A percentile compares a stretch with the other conserved stretches of the same genome.
Evolutionary conservation across 1,140 invertebrate species (phyloP).

Genomic region (Galleria mellonella): DNA sequence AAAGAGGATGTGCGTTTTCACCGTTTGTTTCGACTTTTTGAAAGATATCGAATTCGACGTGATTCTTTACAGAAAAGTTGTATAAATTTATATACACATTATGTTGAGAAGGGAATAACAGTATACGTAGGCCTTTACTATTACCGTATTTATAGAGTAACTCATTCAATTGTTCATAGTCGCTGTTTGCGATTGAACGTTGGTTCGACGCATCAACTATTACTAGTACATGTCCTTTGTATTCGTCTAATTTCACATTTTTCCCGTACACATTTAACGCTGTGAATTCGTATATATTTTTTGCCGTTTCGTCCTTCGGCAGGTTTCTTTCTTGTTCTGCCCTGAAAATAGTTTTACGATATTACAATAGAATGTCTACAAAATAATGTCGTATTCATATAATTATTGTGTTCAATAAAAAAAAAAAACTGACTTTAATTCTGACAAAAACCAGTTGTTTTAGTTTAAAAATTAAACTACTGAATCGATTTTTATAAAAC

Average conservation of each 20-base stretch:
- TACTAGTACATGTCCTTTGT: conserved; percentile 82
- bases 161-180: conserved; percentile 85
- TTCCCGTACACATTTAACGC: conserved; percentile 84
- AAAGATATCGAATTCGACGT: too few species aligned
- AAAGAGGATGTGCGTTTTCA: conserved; percentile 87
- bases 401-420: too few species aligned
- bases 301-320: conserved; percentile 65
- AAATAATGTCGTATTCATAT: too few species aligned
- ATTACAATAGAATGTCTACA: too few species aligned
- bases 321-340: not conserved
- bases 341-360: not conserved
- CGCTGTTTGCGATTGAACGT: conserved; percentile 87
- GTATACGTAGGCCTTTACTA: conserved; percentile 79
- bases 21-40: conserved; percentile 85
- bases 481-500: too few species aligned
- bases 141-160: conserved; percentile 82
- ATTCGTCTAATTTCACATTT: conserved; percentile 82
- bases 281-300: conserved; percentile 84
- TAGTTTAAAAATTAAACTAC: too few species aligned
- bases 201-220: conserved; percentile 93
- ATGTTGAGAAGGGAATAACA: conserved; percentile 96
- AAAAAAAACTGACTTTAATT: too few species aligned
- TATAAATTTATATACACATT: too few species aligned
- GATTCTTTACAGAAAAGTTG: too few species aligned
- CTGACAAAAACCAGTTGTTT: too few species aligned